Evolutionary conservation across 2,888 invertebrate species (phyloP), one percentile per base, ranked within the genome.

Genomic region (Aproaerema taeniolella): DNA sequence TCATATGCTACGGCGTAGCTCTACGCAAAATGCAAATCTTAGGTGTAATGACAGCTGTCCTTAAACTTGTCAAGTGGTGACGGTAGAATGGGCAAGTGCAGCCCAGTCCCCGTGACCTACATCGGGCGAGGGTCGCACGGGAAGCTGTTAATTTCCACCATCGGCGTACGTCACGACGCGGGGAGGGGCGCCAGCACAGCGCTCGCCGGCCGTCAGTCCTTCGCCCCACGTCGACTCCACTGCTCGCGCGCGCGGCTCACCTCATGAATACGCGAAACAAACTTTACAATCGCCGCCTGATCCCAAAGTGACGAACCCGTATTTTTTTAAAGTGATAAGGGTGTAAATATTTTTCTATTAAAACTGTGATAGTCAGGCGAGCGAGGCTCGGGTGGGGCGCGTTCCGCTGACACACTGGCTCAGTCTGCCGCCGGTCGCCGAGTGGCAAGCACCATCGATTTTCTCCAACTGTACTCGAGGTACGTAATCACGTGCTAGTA

Each of bases 361-460:
- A 63, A 69, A 60, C 71, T 80, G 85, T 82, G 85, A 79, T 73
- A 76, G 55, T 67, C 67, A 65, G 70, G 73, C 78, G 71, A 70
- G 73, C 67, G 65, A 76, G 71, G 69, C 68, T 75, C 77, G 77
- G 79, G 81, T 69, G 78, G 78, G 83, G 83, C 83, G 80, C 75
- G 80, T 72, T 71, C 78, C 61, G 75, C 81, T 87, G 87, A 87
- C 88, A 87, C 79, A 82, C 79, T 88, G 88, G 88, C 88, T 88
- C 88, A 89, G 88, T 87, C 74, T 71, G 77, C 77, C 73, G 72
- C 71, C 79, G 82, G 81, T 76, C 82, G 81, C 75, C 77, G 77
- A 81, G 83, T 83, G 75, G 75, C 80, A 80, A 83, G 76, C 82
- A 82, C 69, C 82, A 85, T 85, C 78, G 85, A 83, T 83, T 81